phyloP scores from a whole-genome alignment of 1,140 invertebrate species.

The Gonatopus flavifemur region DNA sequence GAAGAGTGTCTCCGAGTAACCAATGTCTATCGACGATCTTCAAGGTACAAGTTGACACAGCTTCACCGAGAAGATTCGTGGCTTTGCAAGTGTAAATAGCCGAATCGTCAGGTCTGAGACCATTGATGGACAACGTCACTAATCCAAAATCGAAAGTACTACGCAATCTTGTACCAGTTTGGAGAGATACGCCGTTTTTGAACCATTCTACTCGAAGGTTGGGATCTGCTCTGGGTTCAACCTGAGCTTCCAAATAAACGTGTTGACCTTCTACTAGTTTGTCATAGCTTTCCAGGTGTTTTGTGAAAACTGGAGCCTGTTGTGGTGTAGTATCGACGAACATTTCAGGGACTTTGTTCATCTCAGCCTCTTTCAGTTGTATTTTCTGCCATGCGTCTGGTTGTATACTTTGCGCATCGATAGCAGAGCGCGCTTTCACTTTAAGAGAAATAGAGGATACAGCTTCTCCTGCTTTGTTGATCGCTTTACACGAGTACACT shows the following conservation, averaged over 20 bases:
- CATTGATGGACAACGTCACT: conserved; percentile 88
- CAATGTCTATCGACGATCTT: conserved; percentile 88
- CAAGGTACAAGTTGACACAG: conserved; percentile 85
- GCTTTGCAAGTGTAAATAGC: conserved; percentile 95
- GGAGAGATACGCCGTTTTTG: conserved; percentile 85
- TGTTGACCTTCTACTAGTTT: conserved; percentile 87
- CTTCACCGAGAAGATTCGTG: conserved; percentile 86
- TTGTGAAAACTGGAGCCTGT: conserved; percentile 88
- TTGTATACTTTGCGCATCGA: conserved; percentile 78
- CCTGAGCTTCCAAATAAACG: conserved; percentile 90
- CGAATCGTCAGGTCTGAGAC: conserved; percentile 83
- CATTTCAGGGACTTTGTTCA: conserved; percentile 83
- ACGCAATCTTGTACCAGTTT: conserved; percentile 80
- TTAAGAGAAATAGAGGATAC: conserved; percentile 86
- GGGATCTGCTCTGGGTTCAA: conserved; percentile 95
- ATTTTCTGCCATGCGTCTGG: conserved; percentile 89
- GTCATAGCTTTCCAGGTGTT: conserved; percentile 84
- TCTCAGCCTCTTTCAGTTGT: conserved; percentile 83
- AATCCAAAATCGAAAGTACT: conserved; percentile 93
- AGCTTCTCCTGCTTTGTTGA: conserved; percentile 87
- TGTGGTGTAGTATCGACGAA: conserved; percentile 79
- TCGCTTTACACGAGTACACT: conserved; percentile 90
- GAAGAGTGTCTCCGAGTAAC: conserved; percentile 83
- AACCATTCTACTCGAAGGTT: conserved; percentile 90
- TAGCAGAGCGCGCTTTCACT: conserved; percentile 79